These are phyloP conservation scores for Sprattus sprattus DNA, from an alignment of 2,113 vertebrate genomes.

Conservation along the genomic window DNA sequence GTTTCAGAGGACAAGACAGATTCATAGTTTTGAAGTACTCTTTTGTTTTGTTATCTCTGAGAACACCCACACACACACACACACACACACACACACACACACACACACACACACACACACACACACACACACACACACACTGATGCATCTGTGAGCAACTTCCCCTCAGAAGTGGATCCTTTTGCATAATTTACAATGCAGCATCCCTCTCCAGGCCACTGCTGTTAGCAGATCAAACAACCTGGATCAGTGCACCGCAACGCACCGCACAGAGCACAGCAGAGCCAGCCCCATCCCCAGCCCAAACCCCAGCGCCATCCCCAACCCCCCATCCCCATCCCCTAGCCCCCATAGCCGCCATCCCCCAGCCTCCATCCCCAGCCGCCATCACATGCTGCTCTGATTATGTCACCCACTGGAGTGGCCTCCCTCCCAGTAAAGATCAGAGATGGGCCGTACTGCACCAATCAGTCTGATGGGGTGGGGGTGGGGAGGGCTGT, in stretches of 20 bases:
- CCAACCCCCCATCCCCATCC: not conserved
- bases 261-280: not conserved
- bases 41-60: not conserved
- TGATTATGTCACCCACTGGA: not conserved
- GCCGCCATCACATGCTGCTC: not conserved
- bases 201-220: not conserved
- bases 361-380: not conserved
- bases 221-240: not conserved
- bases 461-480: not conserved
- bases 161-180: not conserved
- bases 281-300: not conserved
- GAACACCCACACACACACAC: not conserved
- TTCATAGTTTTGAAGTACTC: too few relatives aligned
- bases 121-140: not conserved
- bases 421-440: not conserved
- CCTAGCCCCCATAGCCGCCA: not conserved
- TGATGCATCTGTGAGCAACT: not conserved
- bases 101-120: not conserved
- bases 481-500: not conserved
- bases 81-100: not conserved
- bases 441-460: not conserved
- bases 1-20: not conserved
- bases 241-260: not conserved
- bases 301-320: too few relatives aligned
- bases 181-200: not conserved